Evolutionary conservation across 1,140 invertebrate genomes (phyloP).

Genomic region (Brachionus paranguensis): DNA sequence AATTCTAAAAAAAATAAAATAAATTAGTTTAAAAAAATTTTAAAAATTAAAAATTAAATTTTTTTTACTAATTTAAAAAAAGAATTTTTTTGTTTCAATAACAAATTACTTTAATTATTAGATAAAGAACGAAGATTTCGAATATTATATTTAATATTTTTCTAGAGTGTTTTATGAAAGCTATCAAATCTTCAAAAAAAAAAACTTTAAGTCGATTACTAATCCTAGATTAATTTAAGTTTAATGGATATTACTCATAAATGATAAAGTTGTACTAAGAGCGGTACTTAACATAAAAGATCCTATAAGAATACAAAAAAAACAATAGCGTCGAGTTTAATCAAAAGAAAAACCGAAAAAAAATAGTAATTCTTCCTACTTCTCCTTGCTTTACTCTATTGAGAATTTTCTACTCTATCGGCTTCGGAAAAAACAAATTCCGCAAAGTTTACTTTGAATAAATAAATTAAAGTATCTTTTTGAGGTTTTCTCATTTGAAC

Average conservation of each 20-base stretch:
- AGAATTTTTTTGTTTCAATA: too few species aligned
- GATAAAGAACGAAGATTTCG: neutral
- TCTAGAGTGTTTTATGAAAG: neutral
- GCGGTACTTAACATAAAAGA: neutral
- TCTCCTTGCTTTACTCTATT: neutral
- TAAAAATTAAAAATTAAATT: too few species aligned
- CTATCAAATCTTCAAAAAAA: neutral
- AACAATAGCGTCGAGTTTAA: neutral
- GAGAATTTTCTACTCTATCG: too few species aligned
- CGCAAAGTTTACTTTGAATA: too few species aligned
- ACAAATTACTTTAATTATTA: too few species aligned
- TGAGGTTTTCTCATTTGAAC: too few species aligned
- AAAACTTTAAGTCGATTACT: neutral
- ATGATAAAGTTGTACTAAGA: neutral
- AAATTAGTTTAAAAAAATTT: too few species aligned
- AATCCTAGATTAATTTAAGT: neutral
- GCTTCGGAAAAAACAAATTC: too few species aligned
- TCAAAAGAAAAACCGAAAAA: neutral
- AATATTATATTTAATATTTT: neutral
- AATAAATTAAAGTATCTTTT: too few species aligned
- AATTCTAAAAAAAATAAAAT: too few species aligned
- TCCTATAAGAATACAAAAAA: neutral
- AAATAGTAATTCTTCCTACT: neutral
- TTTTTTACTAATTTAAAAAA: too few species aligned
- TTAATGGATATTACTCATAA: neutral